Evolutionary conservation across 2,797 vertebrate genomes (phyloP).

Genomic region (Cottoperca gobio): DNA sequence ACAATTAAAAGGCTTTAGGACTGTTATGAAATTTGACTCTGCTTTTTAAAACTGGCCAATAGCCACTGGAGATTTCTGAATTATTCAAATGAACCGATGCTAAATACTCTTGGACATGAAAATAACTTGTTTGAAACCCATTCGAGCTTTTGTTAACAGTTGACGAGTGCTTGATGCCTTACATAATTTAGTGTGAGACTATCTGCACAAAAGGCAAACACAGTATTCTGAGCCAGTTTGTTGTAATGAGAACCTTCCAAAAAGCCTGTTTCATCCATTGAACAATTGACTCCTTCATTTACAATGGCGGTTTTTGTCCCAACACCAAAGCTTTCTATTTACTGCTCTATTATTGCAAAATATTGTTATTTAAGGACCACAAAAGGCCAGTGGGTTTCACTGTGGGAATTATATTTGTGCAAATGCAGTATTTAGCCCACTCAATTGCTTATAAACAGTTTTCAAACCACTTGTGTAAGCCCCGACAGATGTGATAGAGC

Average conservation of each 20-base stretch:
- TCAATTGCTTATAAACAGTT: neutral
- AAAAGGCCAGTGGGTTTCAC: neutral
- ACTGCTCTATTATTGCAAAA: constrained; percentile 18
- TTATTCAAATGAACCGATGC: constrained; percentile 43
- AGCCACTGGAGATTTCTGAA: constrained; percentile 34
- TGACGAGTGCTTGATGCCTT: constrained; percentile 14
- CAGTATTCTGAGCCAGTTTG: constrained; percentile 2
- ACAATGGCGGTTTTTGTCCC: neutral
- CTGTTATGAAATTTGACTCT: constrained; percentile 39
- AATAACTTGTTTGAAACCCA: constrained; percentile 5
- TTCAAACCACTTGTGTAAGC: neutral
- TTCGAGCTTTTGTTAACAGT: constrained; percentile 31
- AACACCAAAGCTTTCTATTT: constrained; percentile 3
- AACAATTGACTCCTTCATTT: constrained; percentile 16
- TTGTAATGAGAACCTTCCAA: neutral
- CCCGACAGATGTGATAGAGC: neutral
- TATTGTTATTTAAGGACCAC: neutral
- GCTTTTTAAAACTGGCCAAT: constrained; percentile 34
- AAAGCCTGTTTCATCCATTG: neutral
- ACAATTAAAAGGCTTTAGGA: constrained; percentile 56
- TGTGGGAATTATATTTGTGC: neutral
- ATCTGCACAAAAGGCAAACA: neutral
- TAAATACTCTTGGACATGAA: constrained; percentile 25
- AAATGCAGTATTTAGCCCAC: neutral
- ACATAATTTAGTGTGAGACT: constrained; percentile 24